These are phyloP conservation scores for Onychostruthus taczanowskii DNA, from an alignment of 2,113 vertebrate species.

Conservation along the genomic window DNA sequence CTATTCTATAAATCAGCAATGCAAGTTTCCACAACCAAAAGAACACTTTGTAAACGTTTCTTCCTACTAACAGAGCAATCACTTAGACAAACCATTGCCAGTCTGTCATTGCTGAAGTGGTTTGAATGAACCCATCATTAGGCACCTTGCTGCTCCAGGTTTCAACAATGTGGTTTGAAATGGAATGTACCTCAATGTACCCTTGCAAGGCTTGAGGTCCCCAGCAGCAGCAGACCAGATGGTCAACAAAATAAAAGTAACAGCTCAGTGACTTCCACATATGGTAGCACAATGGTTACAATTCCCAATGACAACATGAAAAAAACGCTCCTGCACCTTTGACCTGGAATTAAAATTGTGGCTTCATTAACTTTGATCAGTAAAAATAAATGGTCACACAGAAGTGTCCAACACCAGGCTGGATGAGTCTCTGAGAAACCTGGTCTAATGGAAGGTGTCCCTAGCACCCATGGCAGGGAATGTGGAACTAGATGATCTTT, in stretches of 20 bases:
- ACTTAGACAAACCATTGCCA: background rate
- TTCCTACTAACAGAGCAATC: background rate
- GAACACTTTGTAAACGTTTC: background rate
- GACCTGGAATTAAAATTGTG: slow-evolving; percentile 8
- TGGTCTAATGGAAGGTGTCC: background rate
- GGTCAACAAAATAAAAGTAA: slow-evolving; percentile 22
- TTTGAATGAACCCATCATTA: background rate
- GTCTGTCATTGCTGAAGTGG: background rate
- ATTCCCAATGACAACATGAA: background rate
- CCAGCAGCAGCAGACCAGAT: slow-evolving; percentile 47
- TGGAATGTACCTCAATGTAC: background rate
- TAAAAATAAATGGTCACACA: background rate
- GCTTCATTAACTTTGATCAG: slow-evolving; percentile 17
- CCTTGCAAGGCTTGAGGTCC: background rate
- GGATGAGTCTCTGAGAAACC: background rate
- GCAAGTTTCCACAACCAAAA: background rate
- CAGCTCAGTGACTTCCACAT: slow-evolving; percentile 22
- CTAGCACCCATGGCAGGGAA: background rate
- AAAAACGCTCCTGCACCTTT: background rate
- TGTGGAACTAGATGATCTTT: background rate
- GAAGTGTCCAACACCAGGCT: background rate
- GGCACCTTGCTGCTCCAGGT: background rate
- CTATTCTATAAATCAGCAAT: background rate
- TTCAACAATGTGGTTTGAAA: background rate
- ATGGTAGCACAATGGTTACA: slow-evolving; percentile 20